These are phyloP conservation scores for Acrocephalus scirpaceus DNA, from an alignment of 2,797 vertebrate species.

Conservation along the genomic window DNA sequence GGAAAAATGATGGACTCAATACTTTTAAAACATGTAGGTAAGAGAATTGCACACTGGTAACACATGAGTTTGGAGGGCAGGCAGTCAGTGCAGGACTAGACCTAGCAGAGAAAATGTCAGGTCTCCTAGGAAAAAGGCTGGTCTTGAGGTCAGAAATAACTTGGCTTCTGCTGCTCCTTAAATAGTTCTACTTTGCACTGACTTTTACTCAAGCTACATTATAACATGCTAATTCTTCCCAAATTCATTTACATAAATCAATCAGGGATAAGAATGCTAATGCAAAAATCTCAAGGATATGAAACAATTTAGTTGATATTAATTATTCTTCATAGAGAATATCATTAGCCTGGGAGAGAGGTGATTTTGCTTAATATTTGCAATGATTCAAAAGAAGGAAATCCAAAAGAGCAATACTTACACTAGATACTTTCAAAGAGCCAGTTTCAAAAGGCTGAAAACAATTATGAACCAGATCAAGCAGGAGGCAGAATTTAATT, in stretches of 20 bases:
- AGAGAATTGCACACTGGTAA: not conserved
- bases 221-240: not conserved
- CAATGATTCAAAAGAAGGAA: not conserved
- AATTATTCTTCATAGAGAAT: not conserved
- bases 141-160: not conserved
- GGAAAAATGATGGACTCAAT: not conserved
- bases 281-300: not conserved
- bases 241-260: not conserved
- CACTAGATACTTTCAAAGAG: not conserved
- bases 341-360: not conserved
- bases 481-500: constrained; percentile 23
- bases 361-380: not conserved
- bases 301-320: not conserved
- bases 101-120: not conserved
- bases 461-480: not conserved
- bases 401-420: not conserved
- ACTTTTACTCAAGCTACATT: not conserved
- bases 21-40: not conserved
- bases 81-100: not conserved
- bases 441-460: constrained; percentile 20
- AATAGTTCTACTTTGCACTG: not conserved
- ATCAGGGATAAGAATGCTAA: not conserved
- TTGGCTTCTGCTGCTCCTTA: not conserved
- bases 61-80: not conserved
- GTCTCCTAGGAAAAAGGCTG: not conserved